Conservation (phyloP, 2,113 vertebrate species). For the Solea senegalensis region DNA sequence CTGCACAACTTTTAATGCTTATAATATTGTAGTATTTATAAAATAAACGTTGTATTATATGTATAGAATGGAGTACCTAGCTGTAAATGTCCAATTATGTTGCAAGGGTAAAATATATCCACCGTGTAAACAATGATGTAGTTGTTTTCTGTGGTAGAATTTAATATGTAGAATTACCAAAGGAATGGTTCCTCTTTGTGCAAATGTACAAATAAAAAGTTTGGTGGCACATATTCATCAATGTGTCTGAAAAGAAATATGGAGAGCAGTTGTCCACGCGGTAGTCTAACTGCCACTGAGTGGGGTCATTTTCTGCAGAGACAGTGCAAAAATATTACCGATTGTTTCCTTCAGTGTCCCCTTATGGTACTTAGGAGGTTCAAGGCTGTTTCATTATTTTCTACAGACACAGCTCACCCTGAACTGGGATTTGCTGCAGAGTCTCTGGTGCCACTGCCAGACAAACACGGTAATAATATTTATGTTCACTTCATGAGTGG, state of each 20-base stretch:
- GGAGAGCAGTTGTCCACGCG: conserved; percentile 8
- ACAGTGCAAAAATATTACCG: conserved; percentile 42
- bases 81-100: not conserved
- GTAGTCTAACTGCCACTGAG: conserved; percentile 10
- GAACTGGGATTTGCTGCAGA: conserved; percentile 48
- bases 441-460: conserved; percentile 23
- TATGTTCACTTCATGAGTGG: conserved; percentile 50
- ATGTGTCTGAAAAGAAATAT: conserved; percentile 6
- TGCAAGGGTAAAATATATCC: not conserved
- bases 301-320: conserved; percentile 36
- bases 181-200: not conserved
- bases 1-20: no score
- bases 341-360: conserved; percentile 51
- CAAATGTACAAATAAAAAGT: not conserved
- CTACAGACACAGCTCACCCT: conserved; percentile 45
- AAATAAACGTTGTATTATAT: not conserved
- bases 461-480: conserved; percentile 28
- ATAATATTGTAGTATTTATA: no score
- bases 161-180: not conserved
- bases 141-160: not conserved
- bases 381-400: conserved; percentile 45
- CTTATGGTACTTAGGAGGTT: conserved; percentile 56
- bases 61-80: no score
- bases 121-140: not conserved
- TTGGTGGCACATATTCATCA: not conserved